Evolutionary conservation across 2,113 vertebrate genomes (phyloP).

Genomic region (Trachemys scripta): DNA sequence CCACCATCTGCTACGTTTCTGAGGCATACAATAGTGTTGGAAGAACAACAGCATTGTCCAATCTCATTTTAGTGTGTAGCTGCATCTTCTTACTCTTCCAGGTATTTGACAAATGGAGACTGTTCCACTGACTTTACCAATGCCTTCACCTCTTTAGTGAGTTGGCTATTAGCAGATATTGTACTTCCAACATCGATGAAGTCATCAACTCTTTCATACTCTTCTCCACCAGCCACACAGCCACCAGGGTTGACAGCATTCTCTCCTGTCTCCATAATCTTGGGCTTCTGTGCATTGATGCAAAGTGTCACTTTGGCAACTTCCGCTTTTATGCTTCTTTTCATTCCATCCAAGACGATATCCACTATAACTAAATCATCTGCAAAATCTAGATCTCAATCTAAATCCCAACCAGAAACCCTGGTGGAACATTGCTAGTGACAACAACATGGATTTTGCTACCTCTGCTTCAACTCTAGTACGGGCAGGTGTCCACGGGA

Average conservation of each 20-base stretch:
- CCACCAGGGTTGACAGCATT: not conserved
- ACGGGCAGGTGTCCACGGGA: not conserved
- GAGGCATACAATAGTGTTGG: not conserved
- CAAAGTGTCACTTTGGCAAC: not conserved
- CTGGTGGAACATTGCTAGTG: not conserved
- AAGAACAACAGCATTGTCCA: not conserved
- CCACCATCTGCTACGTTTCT: not conserved
- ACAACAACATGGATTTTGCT: not conserved
- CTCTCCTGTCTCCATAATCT: not conserved
- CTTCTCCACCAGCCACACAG: not conserved
- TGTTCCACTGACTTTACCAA: not conserved
- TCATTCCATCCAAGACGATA: not conserved
- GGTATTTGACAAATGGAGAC: not conserved
- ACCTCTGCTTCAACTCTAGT: not conserved
- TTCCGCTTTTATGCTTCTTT: not conserved
- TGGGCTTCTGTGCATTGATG: not conserved
- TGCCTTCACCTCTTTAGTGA: not conserved
- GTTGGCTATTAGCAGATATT: not conserved
- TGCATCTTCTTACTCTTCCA: not conserved
- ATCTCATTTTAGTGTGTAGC: not conserved
- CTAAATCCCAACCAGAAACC: not conserved
- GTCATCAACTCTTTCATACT: not conserved
- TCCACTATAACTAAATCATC: not conserved
- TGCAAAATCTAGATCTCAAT: not conserved
- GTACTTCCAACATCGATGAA: not conserved